Evolutionary conservation across 2,113 vertebrate species (phyloP).

Genomic region (Chauna torquata): DNA sequence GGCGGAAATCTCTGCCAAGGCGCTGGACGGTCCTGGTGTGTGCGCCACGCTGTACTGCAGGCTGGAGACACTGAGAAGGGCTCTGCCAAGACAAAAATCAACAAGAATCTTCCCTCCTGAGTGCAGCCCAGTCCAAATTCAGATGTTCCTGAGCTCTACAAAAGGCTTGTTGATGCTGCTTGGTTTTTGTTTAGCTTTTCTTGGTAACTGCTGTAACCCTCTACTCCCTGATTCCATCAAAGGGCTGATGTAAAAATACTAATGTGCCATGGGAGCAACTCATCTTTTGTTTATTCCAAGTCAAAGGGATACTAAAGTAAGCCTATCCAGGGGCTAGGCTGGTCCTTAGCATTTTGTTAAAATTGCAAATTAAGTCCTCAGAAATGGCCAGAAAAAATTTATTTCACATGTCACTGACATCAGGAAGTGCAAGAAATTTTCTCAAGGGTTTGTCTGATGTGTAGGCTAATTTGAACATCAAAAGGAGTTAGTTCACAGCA

Average conservation of each 20-base stretch:
- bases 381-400: background rate
- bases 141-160: background rate
- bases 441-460: slow-evolving; percentile 25
- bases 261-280: background rate
- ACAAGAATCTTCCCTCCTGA: background rate
- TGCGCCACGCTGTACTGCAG: background rate
- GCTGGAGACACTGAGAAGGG: background rate
- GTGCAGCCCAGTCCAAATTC: background rate
- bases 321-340: background rate
- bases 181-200: background rate
- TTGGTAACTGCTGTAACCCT: background rate
- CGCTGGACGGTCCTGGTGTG: background rate
- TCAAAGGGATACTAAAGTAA: background rate
- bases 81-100: background rate
- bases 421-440: background rate
- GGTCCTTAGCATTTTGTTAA: background rate
- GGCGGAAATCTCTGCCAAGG: background rate
- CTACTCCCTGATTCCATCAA: background rate
- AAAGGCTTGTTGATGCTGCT: background rate
- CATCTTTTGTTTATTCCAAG: background rate
- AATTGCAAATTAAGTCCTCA: background rate
- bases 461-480: background rate
- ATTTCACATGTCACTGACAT: slow-evolving; percentile 7
- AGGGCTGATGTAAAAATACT: background rate
- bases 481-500: background rate